These are phyloP conservation scores for Noctua janthe DNA, from an alignment of 2,888 invertebrate genomes.

Conservation along the genomic window DNA sequence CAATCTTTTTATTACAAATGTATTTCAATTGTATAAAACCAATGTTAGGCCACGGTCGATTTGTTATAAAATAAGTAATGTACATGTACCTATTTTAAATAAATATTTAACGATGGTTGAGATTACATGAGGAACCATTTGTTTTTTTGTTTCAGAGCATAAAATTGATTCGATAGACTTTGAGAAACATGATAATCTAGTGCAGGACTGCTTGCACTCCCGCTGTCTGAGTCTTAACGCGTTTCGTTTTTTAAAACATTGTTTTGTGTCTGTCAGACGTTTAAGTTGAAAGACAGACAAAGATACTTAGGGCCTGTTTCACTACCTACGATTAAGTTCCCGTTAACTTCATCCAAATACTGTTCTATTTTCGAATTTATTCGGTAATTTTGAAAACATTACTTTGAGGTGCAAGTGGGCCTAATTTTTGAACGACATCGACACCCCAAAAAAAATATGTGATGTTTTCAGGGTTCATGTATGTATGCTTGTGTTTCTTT, in stretches of 20 bases:
- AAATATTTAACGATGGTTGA: conserved; percentile 54
- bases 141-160: background rate
- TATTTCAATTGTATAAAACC: conserved; percentile 44
- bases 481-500: background rate
- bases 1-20: conserved; percentile 34
- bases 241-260: background rate
- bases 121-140: background rate
- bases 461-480: no score
- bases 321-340: no score
- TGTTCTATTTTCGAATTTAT: no score
- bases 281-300: background rate
- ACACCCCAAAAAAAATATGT: no score
- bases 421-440: no score
- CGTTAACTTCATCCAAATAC: no score
- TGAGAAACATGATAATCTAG: background rate
- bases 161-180: background rate
- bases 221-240: no score
- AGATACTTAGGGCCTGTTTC: background rate
- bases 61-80: conserved; percentile 57
- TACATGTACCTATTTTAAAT: conserved; percentile 53
- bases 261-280: background rate
- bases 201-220: background rate
- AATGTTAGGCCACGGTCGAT: conserved; percentile 60
- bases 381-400: background rate
- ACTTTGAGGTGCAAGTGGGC: background rate